Evolutionary conservation across 2,113 vertebrate genomes (phyloP), one percentile per base, ranked within the genome.

Genomic region (Odocoileus hemionus): DNA sequence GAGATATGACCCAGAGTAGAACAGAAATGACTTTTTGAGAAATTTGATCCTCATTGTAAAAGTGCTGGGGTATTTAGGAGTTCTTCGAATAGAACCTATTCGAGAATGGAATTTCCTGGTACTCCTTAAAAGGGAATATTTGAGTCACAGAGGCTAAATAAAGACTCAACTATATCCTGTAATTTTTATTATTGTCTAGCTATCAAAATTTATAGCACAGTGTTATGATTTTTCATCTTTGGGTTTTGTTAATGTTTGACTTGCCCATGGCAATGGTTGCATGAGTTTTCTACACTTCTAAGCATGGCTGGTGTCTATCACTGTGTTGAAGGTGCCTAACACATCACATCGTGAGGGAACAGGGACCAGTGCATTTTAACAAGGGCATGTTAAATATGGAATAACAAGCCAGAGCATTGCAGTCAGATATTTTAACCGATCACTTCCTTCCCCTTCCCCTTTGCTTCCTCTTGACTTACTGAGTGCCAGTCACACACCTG

Each of bases 401-500:
- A 39, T 78, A 50, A 25, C 64, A 95, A 98, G 64, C 0, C 5
- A 79, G 89, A 97, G 79, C 85, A 61, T 98, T 83, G 80, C 54
- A 79, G 93, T 97, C 61, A 83, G 86, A 0, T 7, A 47, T 84
- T 97, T 97, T 96, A 97, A 30, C 86, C 23, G 23, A 12, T 3
- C 0, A 55, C 47, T 97, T 60, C 55, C 39, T 97, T 54, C 50
- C 13, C 13, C 39, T 95, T 97, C 50, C 13, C 13, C 45, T 95
- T 97, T 89, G n/a, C 87, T 89, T 88, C 21, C 17, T 93, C 87
- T 58, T 82, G 19, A 58, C 45, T 89, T 94, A 92, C 17, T 60
- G 78, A 28, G 11, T 89, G 33, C 54, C 94, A 97, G 9, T 11
- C 7, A 95, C 79, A 50, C 95, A 97, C 94, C 98, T 98, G 97